Evolutionary conservation across 1,140 invertebrate genomes (phyloP).

Genomic region (Sinella curviseta): DNA sequence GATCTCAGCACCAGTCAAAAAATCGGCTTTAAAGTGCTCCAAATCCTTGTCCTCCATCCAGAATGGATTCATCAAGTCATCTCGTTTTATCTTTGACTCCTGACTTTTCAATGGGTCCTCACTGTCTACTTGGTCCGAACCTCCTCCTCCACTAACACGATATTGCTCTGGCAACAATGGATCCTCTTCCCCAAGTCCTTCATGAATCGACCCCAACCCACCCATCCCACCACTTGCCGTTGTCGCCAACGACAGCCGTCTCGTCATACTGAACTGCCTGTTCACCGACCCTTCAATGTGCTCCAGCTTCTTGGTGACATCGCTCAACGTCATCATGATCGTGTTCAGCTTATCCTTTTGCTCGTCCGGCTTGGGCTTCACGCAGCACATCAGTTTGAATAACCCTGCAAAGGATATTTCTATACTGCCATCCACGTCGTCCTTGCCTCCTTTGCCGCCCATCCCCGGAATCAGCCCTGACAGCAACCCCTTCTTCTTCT

Average conservation of each 20-base stretch:
- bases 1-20: slow-evolving; percentile 61
- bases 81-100: slow-evolving; percentile 49
- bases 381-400: slow-evolving; percentile 57
- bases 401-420: slow-evolving; percentile 56
- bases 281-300: slow-evolving; percentile 50
- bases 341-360: slow-evolving; percentile 52
- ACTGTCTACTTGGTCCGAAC: background rate
- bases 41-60: slow-evolving; percentile 73
- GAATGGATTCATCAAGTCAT: slow-evolving; percentile 63
- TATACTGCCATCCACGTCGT: slow-evolving; percentile 56
- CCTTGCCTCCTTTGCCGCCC: slow-evolving; percentile 8
- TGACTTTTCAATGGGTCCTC: slow-evolving; percentile 24
- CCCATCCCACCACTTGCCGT: no score
- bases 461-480: slow-evolving; percentile 30
- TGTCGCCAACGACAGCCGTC: background rate
- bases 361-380: slow-evolving; percentile 53
- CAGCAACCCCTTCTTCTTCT: slow-evolving; percentile 42
- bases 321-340: slow-evolving; percentile 53
- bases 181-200: no score
- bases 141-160: background rate
- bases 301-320: slow-evolving; percentile 51
- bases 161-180: no score
- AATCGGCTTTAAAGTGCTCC: slow-evolving; percentile 63
- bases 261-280: background rate
- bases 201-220: background rate